These are phyloP conservation scores for Allacma fusca DNA, from an alignment of 2,888 invertebrate genomes.

Conservation along the genomic window DNA sequence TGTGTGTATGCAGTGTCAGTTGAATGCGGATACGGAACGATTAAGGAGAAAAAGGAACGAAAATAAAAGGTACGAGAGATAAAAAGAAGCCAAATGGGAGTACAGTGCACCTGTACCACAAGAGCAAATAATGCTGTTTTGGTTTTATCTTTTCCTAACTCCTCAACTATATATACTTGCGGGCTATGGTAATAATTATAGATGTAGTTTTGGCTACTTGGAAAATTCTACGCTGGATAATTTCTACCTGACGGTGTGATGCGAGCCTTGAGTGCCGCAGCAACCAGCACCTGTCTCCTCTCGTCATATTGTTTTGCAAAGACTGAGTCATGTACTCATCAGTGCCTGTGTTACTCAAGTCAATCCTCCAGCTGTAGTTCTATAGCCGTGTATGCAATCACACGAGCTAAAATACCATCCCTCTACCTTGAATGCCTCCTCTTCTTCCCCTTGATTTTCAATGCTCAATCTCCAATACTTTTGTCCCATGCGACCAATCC, in stretches of 20 bases:
- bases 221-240: slow-evolving; percentile 3
- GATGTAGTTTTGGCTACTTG: background rate
- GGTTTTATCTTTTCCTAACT: background rate
- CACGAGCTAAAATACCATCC: background rate
- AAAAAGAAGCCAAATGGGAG: background rate
- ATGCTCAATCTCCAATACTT: background rate
- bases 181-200: background rate
- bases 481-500: background rate
- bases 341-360: slow-evolving; percentile 18
- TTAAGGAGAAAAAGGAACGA: background rate
- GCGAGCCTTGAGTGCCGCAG: background rate
- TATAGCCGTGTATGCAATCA: background rate
- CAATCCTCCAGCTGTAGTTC: background rate
- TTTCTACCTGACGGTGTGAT: background rate
- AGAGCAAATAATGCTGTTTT: background rate
- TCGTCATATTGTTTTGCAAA: slow-evolving; percentile 33
- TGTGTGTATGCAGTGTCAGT: slow-evolving; percentile 16
- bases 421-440: background rate
- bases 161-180: too few species aligned
- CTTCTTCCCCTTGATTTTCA: slow-evolving; percentile 14
- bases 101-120: background rate
- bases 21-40: slow-evolving; percentile 13
- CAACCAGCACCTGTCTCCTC: slow-evolving; percentile 37
- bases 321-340: slow-evolving; percentile 40
- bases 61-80: background rate